Evolutionary conservation across 2,113 vertebrate species (phyloP), one percentile per base, ranked within the genome.

Genomic region (Bufo bufo): DNA sequence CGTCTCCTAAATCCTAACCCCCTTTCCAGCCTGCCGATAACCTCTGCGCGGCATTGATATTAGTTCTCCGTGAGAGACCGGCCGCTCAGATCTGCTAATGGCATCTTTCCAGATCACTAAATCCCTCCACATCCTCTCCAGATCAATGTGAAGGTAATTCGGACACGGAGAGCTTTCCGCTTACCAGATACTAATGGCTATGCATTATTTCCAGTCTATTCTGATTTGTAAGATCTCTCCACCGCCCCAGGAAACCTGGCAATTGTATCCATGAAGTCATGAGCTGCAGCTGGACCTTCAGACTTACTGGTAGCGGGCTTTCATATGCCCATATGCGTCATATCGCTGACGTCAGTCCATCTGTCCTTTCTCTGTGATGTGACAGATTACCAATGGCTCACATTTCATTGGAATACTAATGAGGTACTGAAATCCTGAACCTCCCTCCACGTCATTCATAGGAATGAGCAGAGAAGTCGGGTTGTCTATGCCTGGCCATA

Each of bases 21-120:
- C 17, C 54, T 65, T 77, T 17, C 4, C 5, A 45, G 61, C 13
- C 13, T 86, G 63, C 23, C n/a, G 75, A 75, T 63, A 17, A 63
- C 17, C 16, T 20, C 61, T 84, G 50, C 59, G 56, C 71, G 79
- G 81, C 72, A n/a, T 50, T 79, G 69, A 45, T 77, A n/a, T 85
- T 71, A 84, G 33, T 33, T 33, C 33, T 71, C 82, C 61, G 58
- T 71, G 33, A 61, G 23, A 78, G 56, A 58, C 52, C 23, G 59
- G 82, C 71, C 72, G 80, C 45, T 78, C 74, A 69, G 71, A 49
- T 78, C 87, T 79, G 82, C 74, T 72, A 78, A 85, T 71, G 78
- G 82, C 45, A 78, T 49, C 23, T 78, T 84, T 78, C 87, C 72
- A 79, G n/a, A 71, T 78, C 82, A 78, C 75, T 66, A 85, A 77